phyloP scores from a whole-genome alignment of 2,888 invertebrate genomes.

The Pemphredon lugubris region DNA sequence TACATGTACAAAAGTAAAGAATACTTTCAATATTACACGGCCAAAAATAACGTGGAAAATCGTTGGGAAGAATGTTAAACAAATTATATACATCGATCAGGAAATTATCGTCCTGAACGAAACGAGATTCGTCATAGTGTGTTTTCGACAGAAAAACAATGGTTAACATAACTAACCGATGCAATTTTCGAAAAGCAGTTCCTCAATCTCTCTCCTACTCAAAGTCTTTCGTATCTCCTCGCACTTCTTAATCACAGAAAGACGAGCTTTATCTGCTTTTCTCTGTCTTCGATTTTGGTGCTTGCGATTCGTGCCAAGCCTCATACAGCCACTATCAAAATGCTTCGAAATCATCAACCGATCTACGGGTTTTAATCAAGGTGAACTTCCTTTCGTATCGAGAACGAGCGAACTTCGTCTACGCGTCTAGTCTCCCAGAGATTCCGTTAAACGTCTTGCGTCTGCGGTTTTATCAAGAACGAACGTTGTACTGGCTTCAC shows the following conservation, averaged over 20 bases:
- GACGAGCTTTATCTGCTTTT: constrained; percentile 13
- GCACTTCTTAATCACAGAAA: constrained; percentile 14
- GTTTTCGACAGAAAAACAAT: not conserved
- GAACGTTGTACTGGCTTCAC: constrained; percentile 33
- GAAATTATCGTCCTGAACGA: no score
- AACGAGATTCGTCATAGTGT: no score
- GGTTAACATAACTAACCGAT: constrained; percentile 60
- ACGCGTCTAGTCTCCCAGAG: not conserved
- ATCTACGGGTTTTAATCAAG: constrained; percentile 3
- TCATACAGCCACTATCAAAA: constrained; percentile 62
- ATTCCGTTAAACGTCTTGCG: not conserved
- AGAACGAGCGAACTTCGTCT: not conserved
- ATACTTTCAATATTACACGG: no score
- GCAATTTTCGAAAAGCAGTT: constrained; percentile 70
- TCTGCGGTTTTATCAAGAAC: not conserved
- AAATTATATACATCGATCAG: no score
- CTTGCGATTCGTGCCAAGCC: constrained; percentile 51
- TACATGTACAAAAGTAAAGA: no score
- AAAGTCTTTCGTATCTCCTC: constrained; percentile 20
- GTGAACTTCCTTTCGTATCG: no score
- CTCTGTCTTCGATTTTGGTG: constrained; percentile 30
- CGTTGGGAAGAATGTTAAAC: no score
- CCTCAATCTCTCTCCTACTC: constrained; percentile 53
- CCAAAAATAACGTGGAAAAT: no score
- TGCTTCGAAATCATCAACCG: constrained; percentile 61